Conservation (phyloP, 1,140 invertebrate genomes). For the Pemphigus obesinymphae region DNA sequence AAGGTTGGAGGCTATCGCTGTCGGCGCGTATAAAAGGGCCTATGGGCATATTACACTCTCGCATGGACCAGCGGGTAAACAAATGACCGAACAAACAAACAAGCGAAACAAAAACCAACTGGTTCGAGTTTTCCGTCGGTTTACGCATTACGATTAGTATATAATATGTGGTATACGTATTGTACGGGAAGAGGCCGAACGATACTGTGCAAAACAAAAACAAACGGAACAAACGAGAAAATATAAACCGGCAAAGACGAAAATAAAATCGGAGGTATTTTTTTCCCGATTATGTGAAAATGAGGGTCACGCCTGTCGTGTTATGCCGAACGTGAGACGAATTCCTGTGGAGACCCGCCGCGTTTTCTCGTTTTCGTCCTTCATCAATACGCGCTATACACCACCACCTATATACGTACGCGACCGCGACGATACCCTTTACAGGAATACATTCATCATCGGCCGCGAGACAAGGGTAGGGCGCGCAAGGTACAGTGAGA, state of each 20-base stretch:
- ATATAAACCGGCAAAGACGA: background rate
- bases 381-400: background rate
- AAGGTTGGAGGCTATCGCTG: background rate
- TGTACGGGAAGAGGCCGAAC: background rate
- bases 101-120: background rate
- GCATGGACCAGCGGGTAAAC: background rate
- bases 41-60: background rate
- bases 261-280: background rate
- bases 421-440: too few relatives aligned
- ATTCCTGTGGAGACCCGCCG: background rate
- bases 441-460: conserved; percentile 9
- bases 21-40: background rate
- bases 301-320: conserved; percentile 9
- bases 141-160: too few relatives aligned
- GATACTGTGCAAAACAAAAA: background rate
- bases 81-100: background rate
- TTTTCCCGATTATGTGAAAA: conserved; percentile 32
- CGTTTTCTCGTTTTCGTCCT: background rate
- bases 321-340: background rate
- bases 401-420: too few relatives aligned
- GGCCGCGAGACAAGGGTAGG: background rate
- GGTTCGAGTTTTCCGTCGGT: background rate
- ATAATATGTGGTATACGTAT: too few relatives aligned
- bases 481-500: too few relatives aligned
- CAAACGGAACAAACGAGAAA: background rate